phyloP scores from a whole-genome alignment of 2,888 invertebrate genomes.

The Cistogaster globosa region DNA sequence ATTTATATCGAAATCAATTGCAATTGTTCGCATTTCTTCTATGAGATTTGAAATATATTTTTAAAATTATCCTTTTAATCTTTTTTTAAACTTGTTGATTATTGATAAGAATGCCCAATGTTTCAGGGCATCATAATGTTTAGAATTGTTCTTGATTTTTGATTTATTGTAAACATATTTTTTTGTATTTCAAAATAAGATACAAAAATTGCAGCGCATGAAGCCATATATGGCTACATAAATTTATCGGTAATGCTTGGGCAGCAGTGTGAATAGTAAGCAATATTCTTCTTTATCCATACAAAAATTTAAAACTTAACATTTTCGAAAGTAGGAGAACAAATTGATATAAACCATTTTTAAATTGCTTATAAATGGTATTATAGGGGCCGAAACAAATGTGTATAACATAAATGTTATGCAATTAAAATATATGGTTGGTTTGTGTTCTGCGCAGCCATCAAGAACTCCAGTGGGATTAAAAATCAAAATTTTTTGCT shows the following conservation, averaged over 20 bases:
- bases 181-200: neutral
- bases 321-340: neutral
- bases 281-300: neutral
- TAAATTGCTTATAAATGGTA: no score
- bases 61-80: no score
- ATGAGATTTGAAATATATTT: neutral
- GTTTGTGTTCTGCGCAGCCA: no score
- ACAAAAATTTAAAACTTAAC: neutral
- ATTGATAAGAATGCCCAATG: conserved; percentile 66
- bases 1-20: neutral
- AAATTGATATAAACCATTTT: neutral
- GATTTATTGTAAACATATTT: conserved; percentile 18
- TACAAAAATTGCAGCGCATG: neutral
- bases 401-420: no score
- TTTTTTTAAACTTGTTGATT: conserved; percentile 58
- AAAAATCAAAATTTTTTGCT: no score
- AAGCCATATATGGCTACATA: conserved; percentile 22
- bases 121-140: conserved; percentile 55
- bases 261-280: conserved; percentile 27
- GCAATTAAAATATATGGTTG: no score
- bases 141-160: neutral
- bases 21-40: conserved; percentile 1
- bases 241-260: conserved; percentile 18
- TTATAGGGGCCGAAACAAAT: no score
- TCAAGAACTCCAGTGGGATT: no score